Percentiles rank a stretch among this genome's conserved stretches.
Conservation (phyloP, 2,888 invertebrate genomes). For the Sclerodermus sp. region DNA sequence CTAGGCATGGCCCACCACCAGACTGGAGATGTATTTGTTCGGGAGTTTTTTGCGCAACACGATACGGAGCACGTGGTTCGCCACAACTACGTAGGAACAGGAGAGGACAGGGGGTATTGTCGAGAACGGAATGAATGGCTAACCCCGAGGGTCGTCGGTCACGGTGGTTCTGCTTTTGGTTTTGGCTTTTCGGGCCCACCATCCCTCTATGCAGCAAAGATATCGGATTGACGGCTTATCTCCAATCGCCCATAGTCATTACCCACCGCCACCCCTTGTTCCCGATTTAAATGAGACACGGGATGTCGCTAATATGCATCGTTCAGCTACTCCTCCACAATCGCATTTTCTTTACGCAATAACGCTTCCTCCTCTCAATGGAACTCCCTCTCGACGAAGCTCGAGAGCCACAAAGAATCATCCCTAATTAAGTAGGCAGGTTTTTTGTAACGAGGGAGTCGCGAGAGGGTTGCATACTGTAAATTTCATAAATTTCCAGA, state of each 20-base stretch:
- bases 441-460: too few species aligned
- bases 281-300: conserved; percentile 26
- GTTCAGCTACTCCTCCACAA: not conserved
- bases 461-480: too few species aligned
- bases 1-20: not conserved
- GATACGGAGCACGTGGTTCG: conserved; percentile 18
- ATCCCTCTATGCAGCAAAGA: conserved; percentile 10
- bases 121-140: conserved; percentile 6
- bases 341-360: not conserved
- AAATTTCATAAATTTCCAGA: too few species aligned
- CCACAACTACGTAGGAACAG: conserved; percentile 2
- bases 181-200: conserved; percentile 6
- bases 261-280: conserved; percentile 24
- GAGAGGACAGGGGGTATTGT: conserved; percentile 4
- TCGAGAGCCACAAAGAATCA: too few species aligned
- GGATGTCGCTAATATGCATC: not conserved
- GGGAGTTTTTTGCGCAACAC: conserved; percentile 11
- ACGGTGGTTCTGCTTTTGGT: conserved; percentile 2
- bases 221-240: conserved; percentile 35
- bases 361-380: not conserved
- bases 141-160: conserved; percentile 8
- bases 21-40: conserved; percentile 11
- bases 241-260: conserved; percentile 26
- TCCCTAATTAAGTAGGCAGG: too few species aligned
- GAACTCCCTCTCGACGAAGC: not conserved